Evolutionary conservation across 1,140 invertebrate genomes (phyloP).

Genomic region (Solenopsis fugax): DNA sequence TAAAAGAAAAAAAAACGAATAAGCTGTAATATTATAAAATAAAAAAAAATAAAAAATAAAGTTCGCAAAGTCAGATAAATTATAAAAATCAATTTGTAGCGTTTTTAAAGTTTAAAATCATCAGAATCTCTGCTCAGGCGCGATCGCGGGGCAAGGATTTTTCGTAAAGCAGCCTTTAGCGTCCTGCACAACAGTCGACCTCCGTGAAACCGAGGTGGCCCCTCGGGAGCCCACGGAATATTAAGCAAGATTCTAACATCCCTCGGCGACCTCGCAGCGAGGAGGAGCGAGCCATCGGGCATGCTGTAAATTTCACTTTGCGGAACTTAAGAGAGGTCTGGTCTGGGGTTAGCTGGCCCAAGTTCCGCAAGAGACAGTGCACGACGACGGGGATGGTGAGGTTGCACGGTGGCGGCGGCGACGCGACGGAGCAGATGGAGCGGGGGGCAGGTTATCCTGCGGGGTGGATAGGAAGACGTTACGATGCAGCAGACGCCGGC

Average conservation of each 20-base stretch:
- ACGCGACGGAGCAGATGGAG: slow-evolving; percentile 17
- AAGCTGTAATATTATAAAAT: neutral
- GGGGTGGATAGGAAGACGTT: slow-evolving; percentile 34
- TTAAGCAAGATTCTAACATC: slow-evolving; percentile 80
- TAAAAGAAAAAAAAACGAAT: neutral
- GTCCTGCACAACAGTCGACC: slow-evolving; percentile 41
- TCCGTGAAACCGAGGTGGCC: slow-evolving; percentile 71
- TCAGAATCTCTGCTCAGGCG: slow-evolving; percentile 2
- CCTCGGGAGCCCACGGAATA: slow-evolving; percentile 79
- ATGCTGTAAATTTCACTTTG: slow-evolving; percentile 84
- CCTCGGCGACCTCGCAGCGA: slow-evolving; percentile 61
- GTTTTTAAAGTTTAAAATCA: neutral
- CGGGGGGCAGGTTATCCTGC: slow-evolving; percentile 31
- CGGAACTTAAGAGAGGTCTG: slow-evolving; percentile 77
- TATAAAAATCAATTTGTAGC: neutral
- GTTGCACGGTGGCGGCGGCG: neutral
- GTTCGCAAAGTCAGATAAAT: neutral
- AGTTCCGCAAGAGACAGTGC: slow-evolving; percentile 49
- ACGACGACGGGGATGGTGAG: neutral
- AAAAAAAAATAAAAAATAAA: neutral
- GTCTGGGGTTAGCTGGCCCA: slow-evolving; percentile 41
- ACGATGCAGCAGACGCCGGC: slow-evolving; percentile 47
- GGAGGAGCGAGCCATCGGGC: slow-evolving; percentile 77
- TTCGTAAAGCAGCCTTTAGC: slow-evolving; percentile 13
- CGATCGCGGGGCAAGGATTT: slow-evolving; percentile 25